Conservation (phyloP, 2,888 invertebrate species). For the Hirtodrosophila confusa region DNA sequence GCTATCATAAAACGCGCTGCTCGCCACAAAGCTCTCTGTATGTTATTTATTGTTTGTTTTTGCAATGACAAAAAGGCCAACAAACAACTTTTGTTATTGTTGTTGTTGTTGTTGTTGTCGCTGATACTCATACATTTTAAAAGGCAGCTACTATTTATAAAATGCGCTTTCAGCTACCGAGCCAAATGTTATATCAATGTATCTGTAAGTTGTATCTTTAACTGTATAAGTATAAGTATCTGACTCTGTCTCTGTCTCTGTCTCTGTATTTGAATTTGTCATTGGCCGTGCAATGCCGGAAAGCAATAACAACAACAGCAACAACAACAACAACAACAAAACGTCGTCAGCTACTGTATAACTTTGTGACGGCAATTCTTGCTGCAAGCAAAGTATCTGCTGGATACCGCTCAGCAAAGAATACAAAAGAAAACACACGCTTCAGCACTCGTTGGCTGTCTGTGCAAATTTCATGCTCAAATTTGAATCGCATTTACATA, state of each 20-base stretch:
- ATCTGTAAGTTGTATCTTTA: constrained; percentile 15
- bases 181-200: constrained; percentile 46
- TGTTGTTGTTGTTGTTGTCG: constrained; percentile 8
- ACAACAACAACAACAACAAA: constrained; percentile 17
- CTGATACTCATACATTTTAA: constrained; percentile 48
- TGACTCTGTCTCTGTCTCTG: constrained; percentile 21
- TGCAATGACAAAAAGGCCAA: constrained; percentile 64
- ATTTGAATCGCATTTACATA: constrained; percentile 73
- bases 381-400: constrained; percentile 43
- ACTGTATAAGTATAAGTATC: constrained; percentile 26
- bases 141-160: constrained; percentile 75
- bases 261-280: constrained; percentile 30
- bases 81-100: constrained; percentile 57
- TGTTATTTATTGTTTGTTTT: constrained; percentile 62
- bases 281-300: constrained; percentile 68
- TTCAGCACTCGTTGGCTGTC: constrained; percentile 26
- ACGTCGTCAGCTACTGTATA: constrained; percentile 52
- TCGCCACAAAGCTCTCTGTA: constrained; percentile 33
- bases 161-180: constrained; percentile 70
- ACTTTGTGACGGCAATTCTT: constrained; percentile 65
- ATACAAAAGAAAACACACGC: background rate
- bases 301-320: constrained; percentile 48
- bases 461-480: constrained; percentile 49
- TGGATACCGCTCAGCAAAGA: constrained; percentile 46
- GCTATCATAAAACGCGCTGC: constrained; percentile 25